phyloP scores from a whole-genome alignment of 1,140 invertebrate genomes.

The Trichonephila inaurata region DNA sequence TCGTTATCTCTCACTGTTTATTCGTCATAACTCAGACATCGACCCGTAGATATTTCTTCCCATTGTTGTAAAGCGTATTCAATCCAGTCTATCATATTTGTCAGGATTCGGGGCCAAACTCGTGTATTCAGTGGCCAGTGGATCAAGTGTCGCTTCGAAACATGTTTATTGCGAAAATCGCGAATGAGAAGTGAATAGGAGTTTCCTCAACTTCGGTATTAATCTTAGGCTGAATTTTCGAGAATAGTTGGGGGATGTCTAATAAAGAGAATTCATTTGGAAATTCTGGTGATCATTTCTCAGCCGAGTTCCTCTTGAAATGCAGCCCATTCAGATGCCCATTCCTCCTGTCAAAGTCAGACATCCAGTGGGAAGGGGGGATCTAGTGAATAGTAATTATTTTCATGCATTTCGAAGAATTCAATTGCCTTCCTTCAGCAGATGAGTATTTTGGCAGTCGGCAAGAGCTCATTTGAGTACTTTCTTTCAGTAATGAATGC shows the following conservation, averaged over 20 bases:
- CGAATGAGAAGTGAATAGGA: conserved; percentile 30
- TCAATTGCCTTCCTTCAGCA: conserved; percentile 39
- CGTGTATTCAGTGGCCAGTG: not conserved
- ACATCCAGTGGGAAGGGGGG: not conserved
- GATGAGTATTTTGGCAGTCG: not conserved
- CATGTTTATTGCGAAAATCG: conserved; percentile 37
- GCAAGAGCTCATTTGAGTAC: conserved; percentile 41
- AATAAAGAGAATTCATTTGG: conserved; percentile 62
- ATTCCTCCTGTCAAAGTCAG: conserved; percentile 37
- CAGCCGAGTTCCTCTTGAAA: conserved; percentile 32
- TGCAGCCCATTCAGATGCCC: conserved; percentile 27
- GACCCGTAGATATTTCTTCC: not conserved
- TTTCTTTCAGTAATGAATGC: conserved; percentile 42
- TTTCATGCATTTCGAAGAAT: conserved; percentile 53
- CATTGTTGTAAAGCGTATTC: conserved; percentile 4
- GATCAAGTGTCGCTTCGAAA: conserved; percentile 43
- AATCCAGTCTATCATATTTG: conserved; percentile 26
- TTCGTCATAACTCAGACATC: not conserved
- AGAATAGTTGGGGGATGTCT: conserved; percentile 24
- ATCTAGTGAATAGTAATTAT: conserved; percentile 47
- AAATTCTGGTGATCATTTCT: conserved; percentile 52
- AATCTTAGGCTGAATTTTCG: conserved; percentile 38
- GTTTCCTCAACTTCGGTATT: conserved; percentile 46
- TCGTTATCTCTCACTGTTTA: conserved; percentile 6
- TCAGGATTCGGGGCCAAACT: conserved; percentile 10